Evolutionary conservation across 2,888 invertebrate genomes (phyloP).

Genomic region (Macrophya annulata): DNA sequence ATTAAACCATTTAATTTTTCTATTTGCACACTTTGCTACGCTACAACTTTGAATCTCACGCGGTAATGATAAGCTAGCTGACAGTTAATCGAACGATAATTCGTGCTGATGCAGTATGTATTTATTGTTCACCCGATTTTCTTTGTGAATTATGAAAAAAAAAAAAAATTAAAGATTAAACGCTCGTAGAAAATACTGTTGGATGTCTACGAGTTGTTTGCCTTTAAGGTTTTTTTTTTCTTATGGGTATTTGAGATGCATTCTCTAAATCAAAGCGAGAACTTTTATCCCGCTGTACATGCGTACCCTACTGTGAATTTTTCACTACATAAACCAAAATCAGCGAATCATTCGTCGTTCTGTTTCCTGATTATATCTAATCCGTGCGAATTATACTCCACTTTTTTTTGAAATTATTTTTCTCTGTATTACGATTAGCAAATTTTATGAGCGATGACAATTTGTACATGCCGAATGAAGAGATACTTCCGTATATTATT

Average conservation of each 20-base stretch:
- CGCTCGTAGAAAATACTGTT: not conserved
- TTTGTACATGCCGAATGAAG: not conserved
- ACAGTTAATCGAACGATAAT: not conserved
- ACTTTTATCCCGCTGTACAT: not conserved
- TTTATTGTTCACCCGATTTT: not conserved
- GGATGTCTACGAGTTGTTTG: too few species aligned
- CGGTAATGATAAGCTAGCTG: not conserved
- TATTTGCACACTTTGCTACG: slow-evolving; percentile 4
- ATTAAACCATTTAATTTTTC: not conserved
- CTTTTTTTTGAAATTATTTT: slow-evolving; percentile 46
- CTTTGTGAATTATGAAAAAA: not conserved
- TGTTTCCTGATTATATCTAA: not conserved
- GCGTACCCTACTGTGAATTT: not conserved
- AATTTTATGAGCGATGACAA: not conserved
- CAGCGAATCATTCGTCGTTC: not conserved
- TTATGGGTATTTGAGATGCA: not conserved
- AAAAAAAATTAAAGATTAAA: not conserved
- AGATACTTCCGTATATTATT: not conserved
- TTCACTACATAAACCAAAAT: not conserved
- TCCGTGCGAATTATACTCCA: slow-evolving; percentile 44
- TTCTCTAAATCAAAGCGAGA: not conserved
- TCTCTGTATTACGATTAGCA: not conserved
- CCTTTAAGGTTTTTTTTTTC: too few species aligned
- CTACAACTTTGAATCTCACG: not conserved
- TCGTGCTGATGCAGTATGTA: not conserved